phyloP scores from a whole-genome alignment of 2,113 vertebrate species.

The Perccottus glenii region DNA sequence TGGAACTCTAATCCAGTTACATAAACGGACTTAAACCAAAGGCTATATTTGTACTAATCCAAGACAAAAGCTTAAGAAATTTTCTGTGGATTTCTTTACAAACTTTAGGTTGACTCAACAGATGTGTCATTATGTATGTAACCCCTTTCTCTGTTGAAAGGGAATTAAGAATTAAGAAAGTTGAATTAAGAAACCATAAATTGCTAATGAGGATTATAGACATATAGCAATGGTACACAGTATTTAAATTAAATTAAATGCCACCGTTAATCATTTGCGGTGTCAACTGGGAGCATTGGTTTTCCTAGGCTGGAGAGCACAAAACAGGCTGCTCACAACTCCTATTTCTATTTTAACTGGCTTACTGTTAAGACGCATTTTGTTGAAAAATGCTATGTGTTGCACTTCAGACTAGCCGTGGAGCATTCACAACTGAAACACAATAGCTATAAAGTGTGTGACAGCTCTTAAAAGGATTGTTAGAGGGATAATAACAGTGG shows the following conservation, averaged over 20 bases:
- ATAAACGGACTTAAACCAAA: constrained; percentile 47
- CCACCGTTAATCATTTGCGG: constrained; percentile 18
- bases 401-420: constrained; percentile 30
- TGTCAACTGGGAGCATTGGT: constrained; percentile 3
- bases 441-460: constrained; percentile 74
- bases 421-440: constrained; percentile 61
- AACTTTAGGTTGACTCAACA: constrained; percentile 32
- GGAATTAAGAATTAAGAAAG: no score
- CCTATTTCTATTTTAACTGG: constrained; percentile 49
- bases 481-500: constrained; percentile 75
- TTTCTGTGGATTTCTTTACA: constrained; percentile 30
- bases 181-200: constrained; percentile 18
- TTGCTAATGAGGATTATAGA: constrained; percentile 8
- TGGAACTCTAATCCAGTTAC: constrained; percentile 68
- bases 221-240: constrained; percentile 16
- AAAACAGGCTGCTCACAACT: constrained; percentile 27
- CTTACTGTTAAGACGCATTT: constrained; percentile 51
- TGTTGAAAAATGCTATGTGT: constrained; percentile 57
- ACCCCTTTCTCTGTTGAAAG: not conserved
- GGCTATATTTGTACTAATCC: constrained; percentile 64
- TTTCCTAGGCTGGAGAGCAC: constrained; percentile 25
- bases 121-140: constrained; percentile 33
- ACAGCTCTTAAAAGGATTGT: constrained; percentile 80
- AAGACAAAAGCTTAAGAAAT: constrained; percentile 55
- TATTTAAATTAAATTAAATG: constrained; percentile 23